Percentiles rank a stretch among this genome's conserved stretches.
Conservation (phyloP, 2,888 invertebrate genomes). For the Drosophila infuscata region DNA sequence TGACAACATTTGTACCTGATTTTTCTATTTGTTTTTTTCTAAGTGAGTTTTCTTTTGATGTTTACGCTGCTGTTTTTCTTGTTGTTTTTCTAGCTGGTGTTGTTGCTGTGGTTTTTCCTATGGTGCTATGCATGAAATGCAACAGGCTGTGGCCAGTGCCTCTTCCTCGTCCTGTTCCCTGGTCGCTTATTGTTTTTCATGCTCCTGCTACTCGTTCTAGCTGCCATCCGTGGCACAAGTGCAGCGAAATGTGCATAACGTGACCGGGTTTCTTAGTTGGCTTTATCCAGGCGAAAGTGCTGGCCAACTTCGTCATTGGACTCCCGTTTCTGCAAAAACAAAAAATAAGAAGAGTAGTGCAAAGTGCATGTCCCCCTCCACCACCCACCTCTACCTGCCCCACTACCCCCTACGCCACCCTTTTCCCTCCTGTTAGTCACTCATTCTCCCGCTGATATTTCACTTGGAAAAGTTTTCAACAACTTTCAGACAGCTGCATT, state of each 20-base stretch:
- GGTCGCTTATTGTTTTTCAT: conserved; percentile 71
- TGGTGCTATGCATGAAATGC: conserved; percentile 65
- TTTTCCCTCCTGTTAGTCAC: neutral
- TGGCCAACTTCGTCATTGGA: conserved; percentile 40
- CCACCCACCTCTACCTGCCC: neutral
- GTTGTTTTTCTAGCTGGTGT: conserved; percentile 12
- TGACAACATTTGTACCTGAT: neutral
- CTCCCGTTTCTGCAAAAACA: conserved; percentile 6
- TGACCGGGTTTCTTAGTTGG: conserved; percentile 80
- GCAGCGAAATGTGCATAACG: conserved; percentile 80
- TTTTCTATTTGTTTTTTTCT: neutral
- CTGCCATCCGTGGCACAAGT: conserved; percentile 55
- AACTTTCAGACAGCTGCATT: conserved; percentile 75
- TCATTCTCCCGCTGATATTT: conserved; percentile 57
- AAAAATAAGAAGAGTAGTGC: conserved; percentile 13
- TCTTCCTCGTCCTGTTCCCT: conserved; percentile 2
- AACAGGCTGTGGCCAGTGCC: neutral
- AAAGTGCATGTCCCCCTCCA: conserved; percentile 44
- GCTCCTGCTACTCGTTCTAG: conserved; percentile 13
- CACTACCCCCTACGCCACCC: neutral
- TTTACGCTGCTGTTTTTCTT: conserved; percentile 9
- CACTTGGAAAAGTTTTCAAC: conserved; percentile 75
- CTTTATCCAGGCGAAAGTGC: conserved; percentile 65
- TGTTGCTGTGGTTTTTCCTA: conserved; percentile 22
- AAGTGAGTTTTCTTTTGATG: neutral